Evolutionary conservation across 2,113 vertebrate species (phyloP), one percentile per base, ranked within the genome.

Genomic region (Pomatorhinus ruficollis): DNA sequence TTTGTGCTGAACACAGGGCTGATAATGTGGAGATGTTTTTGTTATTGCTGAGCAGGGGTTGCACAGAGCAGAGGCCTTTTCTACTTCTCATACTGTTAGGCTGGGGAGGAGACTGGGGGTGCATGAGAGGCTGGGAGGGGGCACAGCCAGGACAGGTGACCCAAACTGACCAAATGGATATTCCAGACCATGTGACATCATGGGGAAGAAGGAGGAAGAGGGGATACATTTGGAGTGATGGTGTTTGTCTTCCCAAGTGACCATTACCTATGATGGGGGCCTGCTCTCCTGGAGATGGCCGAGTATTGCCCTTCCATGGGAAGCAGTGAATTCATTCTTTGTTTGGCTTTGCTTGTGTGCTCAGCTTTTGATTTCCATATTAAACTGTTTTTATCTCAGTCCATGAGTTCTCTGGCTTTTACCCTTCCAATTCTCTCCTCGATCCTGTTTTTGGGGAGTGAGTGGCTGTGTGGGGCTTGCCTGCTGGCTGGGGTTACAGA

Each of bases 81-180:
- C 30, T 31, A 9, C 5, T 17, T 63, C 13, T 35, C 1, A 0
- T 15, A 0, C 9, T n/a, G 56, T 9, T 16, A 5, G 0, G 5
- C 16, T 71, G 49, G 47, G 4, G 20, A n/a, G 47, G 47, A 3
- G 8, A 3, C 42, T 61, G 37, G 25, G 31, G 8, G 6, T 25
- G 12, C 45, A 1, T 19, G 40, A 16, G 25, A 31, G 22, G 22
- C 0, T 83, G 42, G 33, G 42, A 68, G 23, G 21, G 6, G 50
- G 30, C n/a, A 60, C 23, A 63, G 42, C 30, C 21, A 20, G n/a
- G 35, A 35, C 25, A 49, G 40, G 12, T 52, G 65, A 25, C 21
- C n/a, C 40, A 3, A 54, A 14, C 9, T 31, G 40, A 35, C 7
- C 30, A 31, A 0, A 63, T 23, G n/a, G 35, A 1, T 35, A 31